Conservation (phyloP, 2,888 invertebrate genomes). For the Conchocele bisecta region DNA sequence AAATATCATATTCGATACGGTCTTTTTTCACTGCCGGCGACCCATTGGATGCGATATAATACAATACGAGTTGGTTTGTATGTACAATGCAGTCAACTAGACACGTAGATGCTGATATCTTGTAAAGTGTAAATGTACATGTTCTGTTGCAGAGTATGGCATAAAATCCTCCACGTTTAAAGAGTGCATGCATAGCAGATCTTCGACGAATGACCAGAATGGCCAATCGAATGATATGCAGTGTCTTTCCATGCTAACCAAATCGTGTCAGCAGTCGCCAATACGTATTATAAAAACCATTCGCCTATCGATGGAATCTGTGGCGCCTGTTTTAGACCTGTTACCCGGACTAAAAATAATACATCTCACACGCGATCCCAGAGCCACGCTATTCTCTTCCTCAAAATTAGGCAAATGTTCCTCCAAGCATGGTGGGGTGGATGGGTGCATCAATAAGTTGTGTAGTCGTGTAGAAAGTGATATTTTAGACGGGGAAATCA, state of each 20-base stretch:
- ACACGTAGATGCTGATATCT: too few relatives aligned
- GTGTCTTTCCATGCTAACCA: slow-evolving; percentile 24
- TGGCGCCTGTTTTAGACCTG: slow-evolving; percentile 32
- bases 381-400: slow-evolving; percentile 46
- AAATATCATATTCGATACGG: too few relatives aligned
- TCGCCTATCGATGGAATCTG: slow-evolving; percentile 27
- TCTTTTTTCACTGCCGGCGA: too few relatives aligned
- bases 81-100: too few relatives aligned
- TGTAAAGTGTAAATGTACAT: too few relatives aligned
- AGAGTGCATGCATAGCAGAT: not conserved
- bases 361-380: slow-evolving; percentile 57
- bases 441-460: slow-evolving; percentile 13
- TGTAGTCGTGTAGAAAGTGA: slow-evolving; percentile 48
- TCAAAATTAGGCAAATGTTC: slow-evolving; percentile 25
- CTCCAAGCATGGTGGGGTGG: not conserved
- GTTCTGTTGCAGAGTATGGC: not conserved
- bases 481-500: slow-evolving; percentile 32
- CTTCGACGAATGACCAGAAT: too few relatives aligned
- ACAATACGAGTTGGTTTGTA: too few relatives aligned
- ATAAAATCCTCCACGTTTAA: not conserved
- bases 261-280: slow-evolving; percentile 36
- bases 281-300: slow-evolving; percentile 53
- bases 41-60: too few relatives aligned
- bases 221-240: not conserved
- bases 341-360: slow-evolving; percentile 50